Conservation (phyloP, 2,888 invertebrate species). For the Meteorus cinctellus region DNA sequence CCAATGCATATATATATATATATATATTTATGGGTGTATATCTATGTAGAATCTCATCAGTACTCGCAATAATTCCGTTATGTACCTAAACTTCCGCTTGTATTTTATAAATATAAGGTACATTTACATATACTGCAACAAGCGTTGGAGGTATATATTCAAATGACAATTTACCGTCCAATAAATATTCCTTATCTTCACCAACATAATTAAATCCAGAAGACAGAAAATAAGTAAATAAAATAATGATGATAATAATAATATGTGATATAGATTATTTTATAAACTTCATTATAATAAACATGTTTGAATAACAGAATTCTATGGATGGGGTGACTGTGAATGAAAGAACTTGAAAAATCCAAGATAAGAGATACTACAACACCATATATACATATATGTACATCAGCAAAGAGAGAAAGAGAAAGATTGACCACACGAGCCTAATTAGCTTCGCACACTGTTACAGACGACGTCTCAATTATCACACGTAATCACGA, state of each 20-base stretch:
- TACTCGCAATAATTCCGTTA: slow-evolving; percentile 20
- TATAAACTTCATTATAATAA: slow-evolving; percentile 12
- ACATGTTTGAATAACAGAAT: slow-evolving; percentile 8
- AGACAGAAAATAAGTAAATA: not conserved
- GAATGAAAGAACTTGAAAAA: not conserved
- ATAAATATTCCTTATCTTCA: not conserved
- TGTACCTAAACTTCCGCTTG: slow-evolving; percentile 18
- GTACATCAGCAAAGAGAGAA: not conserved
- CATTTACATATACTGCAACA: not conserved
- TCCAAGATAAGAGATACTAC: not conserved
- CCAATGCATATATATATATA: not conserved
- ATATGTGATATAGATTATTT: not conserved
- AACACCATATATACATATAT: not conserved
- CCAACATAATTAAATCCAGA: not conserved
- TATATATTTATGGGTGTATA: not conserved
- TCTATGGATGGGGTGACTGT: not conserved
- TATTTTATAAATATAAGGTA: slow-evolving; percentile 8
- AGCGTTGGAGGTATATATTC: not conserved
- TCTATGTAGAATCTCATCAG: not conserved
- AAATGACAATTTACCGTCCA: slow-evolving; percentile 3
- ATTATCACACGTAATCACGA: slow-evolving; percentile 30
- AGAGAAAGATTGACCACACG: slow-evolving; percentile 5
- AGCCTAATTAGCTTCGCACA: slow-evolving; percentile 32
- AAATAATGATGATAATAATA: not conserved
- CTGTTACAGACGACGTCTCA: slow-evolving; percentile 24